Evolutionary conservation across 1,140 invertebrate genomes (phyloP).

Genomic region (Aphis gossypii): DNA sequence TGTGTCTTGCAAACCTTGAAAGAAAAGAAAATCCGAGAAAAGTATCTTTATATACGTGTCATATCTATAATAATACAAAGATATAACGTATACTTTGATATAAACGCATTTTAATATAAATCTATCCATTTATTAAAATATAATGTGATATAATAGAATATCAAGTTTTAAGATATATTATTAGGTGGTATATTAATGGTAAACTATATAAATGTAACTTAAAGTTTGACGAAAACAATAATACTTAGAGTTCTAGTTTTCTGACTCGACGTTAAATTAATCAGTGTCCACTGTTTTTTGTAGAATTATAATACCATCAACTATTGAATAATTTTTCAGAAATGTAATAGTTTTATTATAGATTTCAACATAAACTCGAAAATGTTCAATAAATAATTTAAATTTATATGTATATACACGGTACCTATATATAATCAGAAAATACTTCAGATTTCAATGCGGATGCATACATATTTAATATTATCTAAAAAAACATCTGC

Average conservation of each 20-base stretch:
- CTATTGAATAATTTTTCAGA: background rate
- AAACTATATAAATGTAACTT: background rate
- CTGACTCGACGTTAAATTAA: background rate
- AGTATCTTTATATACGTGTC: background rate
- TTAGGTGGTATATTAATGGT: background rate
- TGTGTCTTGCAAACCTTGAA: background rate
- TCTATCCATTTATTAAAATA: background rate
- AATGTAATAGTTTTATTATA: background rate
- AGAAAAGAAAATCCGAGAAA: background rate
- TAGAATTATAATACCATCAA: background rate
- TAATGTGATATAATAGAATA: background rate
- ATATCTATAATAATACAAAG: background rate
- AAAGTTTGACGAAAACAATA: slow-evolving; percentile 1
- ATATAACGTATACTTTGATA: background rate
- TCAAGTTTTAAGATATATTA: background rate
- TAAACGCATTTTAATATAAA: slow-evolving; percentile 9
- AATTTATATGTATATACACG: too few species aligned
- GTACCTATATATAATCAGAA: too few species aligned
- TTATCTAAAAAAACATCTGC: background rate
- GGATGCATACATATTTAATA: too few species aligned
- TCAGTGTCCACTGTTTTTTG: background rate
- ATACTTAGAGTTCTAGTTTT: background rate
- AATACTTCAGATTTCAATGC: background rate
- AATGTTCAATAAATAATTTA: background rate
- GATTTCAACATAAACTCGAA: background rate